A percentile compares a stretch with the other conserved stretches of the same genome.
phyloP scores from a whole-genome alignment of 2,797 vertebrate species.

The Champsocephalus esox region DNA sequence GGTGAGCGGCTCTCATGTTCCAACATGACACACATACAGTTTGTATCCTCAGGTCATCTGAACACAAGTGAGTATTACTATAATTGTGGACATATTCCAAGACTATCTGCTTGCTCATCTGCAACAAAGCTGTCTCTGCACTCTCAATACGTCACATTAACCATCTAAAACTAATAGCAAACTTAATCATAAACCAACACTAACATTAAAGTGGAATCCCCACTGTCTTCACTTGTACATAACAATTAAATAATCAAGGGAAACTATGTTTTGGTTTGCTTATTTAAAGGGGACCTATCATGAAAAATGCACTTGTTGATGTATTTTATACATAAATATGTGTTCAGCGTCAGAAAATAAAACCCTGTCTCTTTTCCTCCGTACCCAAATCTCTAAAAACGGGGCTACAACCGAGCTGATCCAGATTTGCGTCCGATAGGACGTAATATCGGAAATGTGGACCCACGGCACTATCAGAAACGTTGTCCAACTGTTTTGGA shows the following conservation, averaged over 20 bases:
- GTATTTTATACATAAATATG: too few species aligned
- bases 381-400: too few species aligned
- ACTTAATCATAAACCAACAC: background rate
- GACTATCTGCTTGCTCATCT: background rate
- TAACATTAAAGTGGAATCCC: background rate
- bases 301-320: too few species aligned
- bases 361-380: too few species aligned
- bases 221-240: background rate
- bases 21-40: conserved; percentile 13
- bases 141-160: background rate
- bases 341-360: too few species aligned
- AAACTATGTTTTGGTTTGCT: background rate
- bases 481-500: too few species aligned
- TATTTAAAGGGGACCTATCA: background rate
- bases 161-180: background rate
- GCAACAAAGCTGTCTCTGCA: conserved; percentile 1
- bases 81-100: background rate
- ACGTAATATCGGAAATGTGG: too few species aligned
- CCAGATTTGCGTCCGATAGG: too few species aligned
- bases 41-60: conserved; percentile 15
- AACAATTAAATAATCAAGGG: background rate
- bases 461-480: too few species aligned
- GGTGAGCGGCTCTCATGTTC: conserved; percentile 37
- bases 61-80: conserved; percentile 17
- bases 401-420: too few species aligned